Percentiles rank a stretch among this genome's conserved stretches.
These are phyloP conservation scores for Melieria crassipennis DNA, from an alignment of 2,888 invertebrate species.

Conservation along the genomic window DNA sequence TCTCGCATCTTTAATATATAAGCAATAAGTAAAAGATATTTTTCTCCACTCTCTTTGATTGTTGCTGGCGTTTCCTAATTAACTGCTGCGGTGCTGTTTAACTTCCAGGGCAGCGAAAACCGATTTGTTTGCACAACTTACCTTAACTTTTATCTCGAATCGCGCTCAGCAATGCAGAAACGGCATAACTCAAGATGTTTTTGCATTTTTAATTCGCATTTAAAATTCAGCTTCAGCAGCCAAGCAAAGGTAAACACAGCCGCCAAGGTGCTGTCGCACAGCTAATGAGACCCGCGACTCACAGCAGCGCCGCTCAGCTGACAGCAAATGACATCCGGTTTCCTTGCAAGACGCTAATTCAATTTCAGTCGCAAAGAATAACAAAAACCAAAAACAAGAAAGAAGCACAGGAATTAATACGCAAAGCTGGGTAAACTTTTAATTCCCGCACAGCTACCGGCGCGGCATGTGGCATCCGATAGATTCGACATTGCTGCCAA, in stretches of 20 bases:
- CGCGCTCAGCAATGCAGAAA: slow-evolving; percentile 24
- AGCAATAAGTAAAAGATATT: no score
- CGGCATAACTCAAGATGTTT: slow-evolving; percentile 40
- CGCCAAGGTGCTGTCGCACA: slow-evolving; percentile 6
- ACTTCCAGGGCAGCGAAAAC: no score
- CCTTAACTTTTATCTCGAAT: slow-evolving; percentile 17
- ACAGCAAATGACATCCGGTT: slow-evolving; percentile 27
- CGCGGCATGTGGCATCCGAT: background rate
- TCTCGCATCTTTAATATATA: no score
- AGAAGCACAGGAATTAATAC: slow-evolving; percentile 2
- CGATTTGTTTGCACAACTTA: no score
- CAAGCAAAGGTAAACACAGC: slow-evolving; percentile 52
- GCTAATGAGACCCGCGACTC: slow-evolving; percentile 10
- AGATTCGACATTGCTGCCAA: background rate
- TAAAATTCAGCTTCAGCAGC: slow-evolving; percentile 19
- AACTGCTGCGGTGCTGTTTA: no score
- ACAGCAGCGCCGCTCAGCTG: no score
- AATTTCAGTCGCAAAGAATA: slow-evolving; percentile 57
- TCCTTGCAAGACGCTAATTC: slow-evolving; percentile 52
- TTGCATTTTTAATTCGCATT: slow-evolving; percentile 58
- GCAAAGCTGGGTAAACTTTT: slow-evolving; percentile 48
- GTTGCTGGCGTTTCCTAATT: no score
- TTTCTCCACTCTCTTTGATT: no score
- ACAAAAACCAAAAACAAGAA: slow-evolving; percentile 43
- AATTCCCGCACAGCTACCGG: slow-evolving; percentile 47